Evolutionary conservation across 2,797 vertebrate species (phyloP).

Genomic region (Pseudomugil gertrudae): DNA sequence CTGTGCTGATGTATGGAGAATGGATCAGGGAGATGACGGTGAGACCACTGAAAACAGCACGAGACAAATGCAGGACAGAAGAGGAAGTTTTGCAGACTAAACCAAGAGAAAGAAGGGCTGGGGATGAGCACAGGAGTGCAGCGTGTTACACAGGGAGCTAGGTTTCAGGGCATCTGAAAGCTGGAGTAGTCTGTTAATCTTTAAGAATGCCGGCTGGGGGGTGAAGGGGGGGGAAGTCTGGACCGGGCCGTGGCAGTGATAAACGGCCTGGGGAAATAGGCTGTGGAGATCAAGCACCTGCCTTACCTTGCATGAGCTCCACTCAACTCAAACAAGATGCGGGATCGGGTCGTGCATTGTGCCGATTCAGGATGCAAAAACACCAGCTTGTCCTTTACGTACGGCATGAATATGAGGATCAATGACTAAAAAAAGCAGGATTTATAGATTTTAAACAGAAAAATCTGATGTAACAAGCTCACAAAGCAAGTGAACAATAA

Average conservation of each 20-base stretch:
- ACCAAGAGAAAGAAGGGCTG: slow-evolving; percentile 39
- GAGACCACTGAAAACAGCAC: slow-evolving; percentile 40
- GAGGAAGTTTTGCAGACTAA: slow-evolving; percentile 43
- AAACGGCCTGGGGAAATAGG: slow-evolving; percentile 69
- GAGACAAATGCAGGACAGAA: slow-evolving; percentile 33
- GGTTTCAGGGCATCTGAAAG: slow-evolving; percentile 50
- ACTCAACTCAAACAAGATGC: slow-evolving; percentile 77
- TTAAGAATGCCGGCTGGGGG: slow-evolving; percentile 54
- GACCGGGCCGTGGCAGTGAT: slow-evolving; percentile 70
- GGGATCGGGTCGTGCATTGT: slow-evolving; percentile 46
- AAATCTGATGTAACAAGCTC: neutral
- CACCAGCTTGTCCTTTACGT: slow-evolving; percentile 29
- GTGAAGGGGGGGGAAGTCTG: slow-evolving; percentile 23
- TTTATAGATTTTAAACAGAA: slow-evolving; percentile 1
- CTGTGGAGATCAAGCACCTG: slow-evolving; percentile 75
- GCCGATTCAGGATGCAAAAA: slow-evolving; percentile 38
- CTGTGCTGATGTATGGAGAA: slow-evolving; percentile 52
- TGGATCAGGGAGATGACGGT: slow-evolving; percentile 30
- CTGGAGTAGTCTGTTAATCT: slow-evolving; percentile 67
- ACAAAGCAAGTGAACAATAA: neutral
- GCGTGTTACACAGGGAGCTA: slow-evolving; percentile 6
- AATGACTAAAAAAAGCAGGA: slow-evolving; percentile 9
- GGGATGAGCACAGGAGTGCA: slow-evolving; percentile 19
- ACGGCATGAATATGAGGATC: slow-evolving; percentile 21
- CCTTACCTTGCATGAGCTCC: slow-evolving; percentile 57